Conservation (phyloP, 1,140 invertebrate genomes). For the Lepidurus arcticus region DNA sequence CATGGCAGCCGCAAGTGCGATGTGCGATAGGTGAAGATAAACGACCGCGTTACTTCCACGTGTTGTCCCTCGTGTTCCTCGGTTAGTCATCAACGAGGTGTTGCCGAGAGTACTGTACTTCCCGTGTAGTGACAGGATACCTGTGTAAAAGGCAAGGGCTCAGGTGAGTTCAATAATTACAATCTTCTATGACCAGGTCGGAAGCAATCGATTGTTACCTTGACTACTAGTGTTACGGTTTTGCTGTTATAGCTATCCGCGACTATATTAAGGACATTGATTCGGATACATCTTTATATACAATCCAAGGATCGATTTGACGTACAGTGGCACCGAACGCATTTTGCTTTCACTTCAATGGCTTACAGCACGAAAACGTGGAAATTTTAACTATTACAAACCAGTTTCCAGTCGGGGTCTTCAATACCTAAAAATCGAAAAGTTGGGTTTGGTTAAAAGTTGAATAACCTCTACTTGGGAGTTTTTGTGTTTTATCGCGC, state of each 20-base stretch:
- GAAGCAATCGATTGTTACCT: neutral
- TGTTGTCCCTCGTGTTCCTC: conserved; percentile 1
- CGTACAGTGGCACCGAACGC: no score
- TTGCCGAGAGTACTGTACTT: conserved; percentile 12
- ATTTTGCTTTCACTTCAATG: no score
- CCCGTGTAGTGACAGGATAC: neutral
- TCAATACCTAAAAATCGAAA: neutral
- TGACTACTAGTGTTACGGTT: neutral
- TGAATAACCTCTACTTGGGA: neutral
- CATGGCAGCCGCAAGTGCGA: neutral
- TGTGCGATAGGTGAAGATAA: neutral
- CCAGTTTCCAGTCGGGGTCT: neutral
- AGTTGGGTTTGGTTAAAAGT: neutral
- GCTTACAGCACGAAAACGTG: no score
- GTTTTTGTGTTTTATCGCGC: neutral
- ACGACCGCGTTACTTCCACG: neutral
- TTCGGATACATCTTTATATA: no score
- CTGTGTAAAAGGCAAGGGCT: neutral
- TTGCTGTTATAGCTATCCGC: no score
- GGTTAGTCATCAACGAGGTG: conserved; percentile 3
- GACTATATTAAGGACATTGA: no score
- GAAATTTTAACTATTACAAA: neutral
- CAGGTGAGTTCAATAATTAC: no score
- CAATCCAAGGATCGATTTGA: no score
- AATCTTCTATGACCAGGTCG: no score